Percentiles rank a stretch among this genome's conserved stretches.
Conservation (phyloP, 1,140 invertebrate genomes). For the Scaptomyza pallida region DNA sequence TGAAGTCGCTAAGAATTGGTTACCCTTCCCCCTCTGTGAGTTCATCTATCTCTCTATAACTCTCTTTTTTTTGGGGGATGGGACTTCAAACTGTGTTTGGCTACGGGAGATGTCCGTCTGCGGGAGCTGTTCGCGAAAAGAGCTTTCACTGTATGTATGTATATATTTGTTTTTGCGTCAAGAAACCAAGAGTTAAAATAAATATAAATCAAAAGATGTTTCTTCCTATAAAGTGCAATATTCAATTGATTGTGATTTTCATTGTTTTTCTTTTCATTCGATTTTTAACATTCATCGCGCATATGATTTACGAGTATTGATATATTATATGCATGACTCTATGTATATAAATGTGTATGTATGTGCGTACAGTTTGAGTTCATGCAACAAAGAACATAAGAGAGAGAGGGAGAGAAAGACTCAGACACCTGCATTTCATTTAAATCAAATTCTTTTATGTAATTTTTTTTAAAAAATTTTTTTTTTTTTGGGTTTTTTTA, state of each 20-base stretch:
- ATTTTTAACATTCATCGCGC: not conserved
- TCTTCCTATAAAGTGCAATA: not conserved
- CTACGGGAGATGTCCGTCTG: too few species aligned
- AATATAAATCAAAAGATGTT: too few species aligned
- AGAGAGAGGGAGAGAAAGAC: not conserved
- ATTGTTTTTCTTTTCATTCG: not conserved
- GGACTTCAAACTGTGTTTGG: too few species aligned
- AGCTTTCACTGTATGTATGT: too few species aligned
- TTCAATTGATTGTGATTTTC: not conserved
- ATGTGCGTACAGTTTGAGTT: too few species aligned
- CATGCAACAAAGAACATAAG: not conserved
- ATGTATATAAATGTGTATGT: too few species aligned
- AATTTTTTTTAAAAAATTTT: constrained; percentile 2
- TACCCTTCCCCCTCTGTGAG: not conserved
- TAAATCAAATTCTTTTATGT: constrained; percentile 32
- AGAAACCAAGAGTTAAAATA: too few species aligned
- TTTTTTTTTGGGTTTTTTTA: constrained; percentile 26
- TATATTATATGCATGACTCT: not conserved
- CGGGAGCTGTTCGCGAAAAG: too few species aligned
- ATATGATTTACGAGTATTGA: not conserved
- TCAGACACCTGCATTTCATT: constrained; percentile 42
- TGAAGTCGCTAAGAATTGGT: constrained; percentile 52
- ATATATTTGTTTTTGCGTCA: too few species aligned
- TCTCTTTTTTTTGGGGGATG: constrained; percentile 1
- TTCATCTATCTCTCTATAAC: too few species aligned